phyloP scores from a whole-genome alignment of 2,113 vertebrate genomes.

The Neodontobutis hainanensis region DNA sequence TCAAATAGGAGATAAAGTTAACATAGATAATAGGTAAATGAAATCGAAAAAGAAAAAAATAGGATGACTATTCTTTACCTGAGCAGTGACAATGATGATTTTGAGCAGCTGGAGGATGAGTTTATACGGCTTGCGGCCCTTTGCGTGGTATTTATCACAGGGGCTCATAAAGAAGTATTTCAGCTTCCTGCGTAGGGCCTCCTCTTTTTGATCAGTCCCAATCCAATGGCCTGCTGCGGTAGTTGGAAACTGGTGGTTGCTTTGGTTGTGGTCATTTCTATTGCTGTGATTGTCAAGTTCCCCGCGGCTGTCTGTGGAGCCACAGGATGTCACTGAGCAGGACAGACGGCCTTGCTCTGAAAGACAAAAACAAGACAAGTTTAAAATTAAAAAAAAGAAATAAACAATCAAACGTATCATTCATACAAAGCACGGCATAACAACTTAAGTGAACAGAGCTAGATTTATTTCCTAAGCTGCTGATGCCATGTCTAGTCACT shows the following conservation, averaged over 20 bases:
- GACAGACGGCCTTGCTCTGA: slow-evolving; percentile 52
- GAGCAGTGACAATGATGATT: slow-evolving; percentile 88
- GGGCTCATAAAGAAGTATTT: slow-evolving; percentile 97
- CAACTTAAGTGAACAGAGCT: neutral
- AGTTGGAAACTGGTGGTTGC: slow-evolving; percentile 29
- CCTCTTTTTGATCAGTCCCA: slow-evolving; percentile 78
- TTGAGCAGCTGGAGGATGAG: slow-evolving; percentile 87
- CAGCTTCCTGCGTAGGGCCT: slow-evolving; percentile 85
- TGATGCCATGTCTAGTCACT: neutral
- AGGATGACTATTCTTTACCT: slow-evolving; percentile 73
- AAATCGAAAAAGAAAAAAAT: neutral
- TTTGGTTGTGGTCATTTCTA: slow-evolving; percentile 28
- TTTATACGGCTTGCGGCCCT: slow-evolving; percentile 89
- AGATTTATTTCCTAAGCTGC: slow-evolving; percentile 1
- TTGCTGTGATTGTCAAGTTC: slow-evolving; percentile 32
- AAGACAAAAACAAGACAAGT: neutral
- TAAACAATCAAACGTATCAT: neutral
- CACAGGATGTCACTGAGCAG: slow-evolving; percentile 43
- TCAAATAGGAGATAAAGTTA: no score
- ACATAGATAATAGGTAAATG: neutral
- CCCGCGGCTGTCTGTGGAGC: slow-evolving; percentile 53
- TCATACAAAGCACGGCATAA: no score
- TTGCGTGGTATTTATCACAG: slow-evolving; percentile 91
- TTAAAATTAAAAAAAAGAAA: no score
- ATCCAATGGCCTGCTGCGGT: slow-evolving; percentile 42